A percentile compares a stretch with the other conserved stretches of the same genome.
phyloP scores from a whole-genome alignment of 1,140 invertebrate species.

The Cherax quadricarinatus region DNA sequence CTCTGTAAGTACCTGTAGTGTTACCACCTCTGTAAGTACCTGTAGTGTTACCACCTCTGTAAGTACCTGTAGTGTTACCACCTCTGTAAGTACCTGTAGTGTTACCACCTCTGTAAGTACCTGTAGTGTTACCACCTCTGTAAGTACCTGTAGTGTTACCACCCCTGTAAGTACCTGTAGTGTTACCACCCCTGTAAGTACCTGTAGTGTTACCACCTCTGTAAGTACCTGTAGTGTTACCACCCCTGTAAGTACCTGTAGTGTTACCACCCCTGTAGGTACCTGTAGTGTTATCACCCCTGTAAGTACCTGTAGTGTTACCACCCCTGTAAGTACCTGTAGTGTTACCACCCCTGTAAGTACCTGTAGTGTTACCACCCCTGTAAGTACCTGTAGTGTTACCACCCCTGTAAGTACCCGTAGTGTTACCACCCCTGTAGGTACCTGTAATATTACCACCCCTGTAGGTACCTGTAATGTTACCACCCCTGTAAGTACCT shows the following conservation, averaged over 20 bases:
- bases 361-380: neutral
- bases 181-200: neutral
- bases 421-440: neutral
- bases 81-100: neutral
- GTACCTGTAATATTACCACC: too few relatives aligned
- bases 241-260: neutral
- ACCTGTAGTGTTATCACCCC: neutral
- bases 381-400: neutral
- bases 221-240: neutral
- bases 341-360: neutral
- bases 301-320: too few relatives aligned
- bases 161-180: constrained; percentile 32
- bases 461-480: too few relatives aligned
- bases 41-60: neutral
- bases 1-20: constrained; percentile 31
- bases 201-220: neutral
- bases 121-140: neutral
- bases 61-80: neutral
- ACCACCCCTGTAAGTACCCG: neutral
- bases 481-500: too few relatives aligned
- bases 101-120: neutral
- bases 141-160: too few relatives aligned
- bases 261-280: neutral
- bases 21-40: neutral
- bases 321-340: constrained; percentile 31